Percentiles rank a stretch among this genome's conserved stretches.
phyloP scores from a whole-genome alignment of 2,113 vertebrate genomes.

The Dunckerocampus dactyliophorus region DNA sequence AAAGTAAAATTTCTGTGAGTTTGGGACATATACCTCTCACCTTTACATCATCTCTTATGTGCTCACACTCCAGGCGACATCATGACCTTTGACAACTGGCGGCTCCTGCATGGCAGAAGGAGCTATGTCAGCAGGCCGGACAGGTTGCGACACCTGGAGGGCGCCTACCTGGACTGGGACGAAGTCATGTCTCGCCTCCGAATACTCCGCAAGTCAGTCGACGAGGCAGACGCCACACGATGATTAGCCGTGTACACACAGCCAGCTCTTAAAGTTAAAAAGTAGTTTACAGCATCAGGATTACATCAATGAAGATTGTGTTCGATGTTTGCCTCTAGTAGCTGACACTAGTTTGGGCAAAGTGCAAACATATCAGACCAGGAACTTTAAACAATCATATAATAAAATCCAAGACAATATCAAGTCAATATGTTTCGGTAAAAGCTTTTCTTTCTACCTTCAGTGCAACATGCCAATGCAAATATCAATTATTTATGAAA shows the following conservation, averaged over 20 bases:
- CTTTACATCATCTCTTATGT: no score
- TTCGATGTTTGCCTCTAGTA: no score
- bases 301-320: no score
- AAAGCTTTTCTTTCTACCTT: not conserved
- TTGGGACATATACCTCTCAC: no score
- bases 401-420: no score
- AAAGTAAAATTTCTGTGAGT: no score
- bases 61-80: conserved; percentile 76
- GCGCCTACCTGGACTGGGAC: conserved; percentile 93
- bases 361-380: conserved; percentile 5
- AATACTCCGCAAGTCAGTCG: conserved; percentile 69
- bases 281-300: not conserved
- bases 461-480: conserved; percentile 40
- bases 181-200: conserved; percentile 88
- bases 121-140: conserved; percentile 61
- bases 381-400: no score
- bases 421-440: no score
- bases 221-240: conserved; percentile 9
- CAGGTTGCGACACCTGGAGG: conserved; percentile 80
- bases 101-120: conserved; percentile 81
- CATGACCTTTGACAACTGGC: conserved; percentile 93
- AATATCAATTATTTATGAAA: not conserved
- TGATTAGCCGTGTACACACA: not conserved
- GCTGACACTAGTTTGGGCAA: not conserved
- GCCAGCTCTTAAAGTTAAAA: no score